Evolutionary conservation across 2,888 invertebrate genomes (phyloP).

Genomic region (Clusia tigrina): DNA sequence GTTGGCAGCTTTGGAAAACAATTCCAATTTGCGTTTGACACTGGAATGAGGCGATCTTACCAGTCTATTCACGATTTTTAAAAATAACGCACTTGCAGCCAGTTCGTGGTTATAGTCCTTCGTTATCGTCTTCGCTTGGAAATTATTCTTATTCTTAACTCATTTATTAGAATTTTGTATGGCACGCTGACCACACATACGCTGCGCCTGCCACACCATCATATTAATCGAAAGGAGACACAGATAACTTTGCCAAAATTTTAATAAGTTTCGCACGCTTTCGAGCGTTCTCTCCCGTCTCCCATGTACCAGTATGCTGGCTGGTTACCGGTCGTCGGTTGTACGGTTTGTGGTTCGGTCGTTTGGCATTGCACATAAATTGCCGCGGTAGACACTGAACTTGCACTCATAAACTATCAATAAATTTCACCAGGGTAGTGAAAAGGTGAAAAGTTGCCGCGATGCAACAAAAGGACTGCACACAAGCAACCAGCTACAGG

Average conservation of each 20-base stretch:
- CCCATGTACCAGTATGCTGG: background rate
- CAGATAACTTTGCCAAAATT: background rate
- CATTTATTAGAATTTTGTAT: too few species aligned
- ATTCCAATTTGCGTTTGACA: too few species aligned
- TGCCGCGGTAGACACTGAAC: background rate
- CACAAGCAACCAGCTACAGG: background rate
- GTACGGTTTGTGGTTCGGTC: background rate
- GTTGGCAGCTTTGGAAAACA: background rate
- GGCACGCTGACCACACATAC: background rate
- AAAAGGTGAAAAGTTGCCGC: background rate
- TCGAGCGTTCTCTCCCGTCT: background rate
- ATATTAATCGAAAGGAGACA: background rate
- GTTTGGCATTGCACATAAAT: background rate
- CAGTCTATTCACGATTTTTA: too few species aligned
- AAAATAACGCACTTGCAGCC: background rate
- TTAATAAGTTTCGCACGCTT: constrained; percentile 6
- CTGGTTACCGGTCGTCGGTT: background rate
- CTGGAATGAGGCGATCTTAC: too few species aligned
- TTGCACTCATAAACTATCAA: constrained; percentile 8
- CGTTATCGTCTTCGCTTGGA: background rate
- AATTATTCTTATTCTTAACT: too few species aligned
- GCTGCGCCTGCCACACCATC: background rate
- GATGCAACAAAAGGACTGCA: background rate
- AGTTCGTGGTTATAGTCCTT: background rate
- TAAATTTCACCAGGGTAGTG: constrained; percentile 6